Base-by-base conservation (phyloP, 2,888 invertebrate species). In the Serrognathus titanus region DNA sequence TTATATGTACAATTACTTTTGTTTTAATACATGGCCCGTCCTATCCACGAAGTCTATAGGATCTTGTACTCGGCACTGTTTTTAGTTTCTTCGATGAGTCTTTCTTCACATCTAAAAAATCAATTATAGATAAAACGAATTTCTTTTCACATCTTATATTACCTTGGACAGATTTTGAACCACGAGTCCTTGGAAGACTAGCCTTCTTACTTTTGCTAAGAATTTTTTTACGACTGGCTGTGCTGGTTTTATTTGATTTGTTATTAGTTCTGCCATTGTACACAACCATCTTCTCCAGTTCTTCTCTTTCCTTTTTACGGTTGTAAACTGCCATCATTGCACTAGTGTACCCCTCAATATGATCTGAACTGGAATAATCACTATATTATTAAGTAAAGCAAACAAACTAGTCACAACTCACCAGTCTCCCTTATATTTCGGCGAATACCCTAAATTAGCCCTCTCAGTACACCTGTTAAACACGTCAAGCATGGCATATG, bases 401-500 rank as follows among this genome's bases (percentile, higher is more conserved):
- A 40, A 12, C 11, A 38, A 24, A 52, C n/a, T n/a, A 10, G 36
- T 35, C 37, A 20, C 54, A 13, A 66, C 67, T 63, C 65, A 75
- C 75, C 64, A 62, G 53, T 76, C 74, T 3, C 63, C 63, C 43
- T 69, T 69, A 57, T 67, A 61, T 38, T 58, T 64, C n/a, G 73
- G 70, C 6, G 71, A 72, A 11, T 16, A 48, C 10, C 67, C 70
- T 75, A 56, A 13, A 75, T 69, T 43, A 10, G 55, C 53, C 69
- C 82, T 83, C 55, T 85, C 85, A 64, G 82, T 83, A 66, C 83
- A 84, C 68, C 80, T 83, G 39, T 83, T 81, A 53, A 86, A 76
- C 0, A 89, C 83, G 62, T 85, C 84, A 60, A 85, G 78, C 89
- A 90, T 90, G 1, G 88, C 88, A 47, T 85, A 84, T 1, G 89